Conservation (phyloP, 2,113 vertebrate species). For the Hippolais icterina region DNA sequence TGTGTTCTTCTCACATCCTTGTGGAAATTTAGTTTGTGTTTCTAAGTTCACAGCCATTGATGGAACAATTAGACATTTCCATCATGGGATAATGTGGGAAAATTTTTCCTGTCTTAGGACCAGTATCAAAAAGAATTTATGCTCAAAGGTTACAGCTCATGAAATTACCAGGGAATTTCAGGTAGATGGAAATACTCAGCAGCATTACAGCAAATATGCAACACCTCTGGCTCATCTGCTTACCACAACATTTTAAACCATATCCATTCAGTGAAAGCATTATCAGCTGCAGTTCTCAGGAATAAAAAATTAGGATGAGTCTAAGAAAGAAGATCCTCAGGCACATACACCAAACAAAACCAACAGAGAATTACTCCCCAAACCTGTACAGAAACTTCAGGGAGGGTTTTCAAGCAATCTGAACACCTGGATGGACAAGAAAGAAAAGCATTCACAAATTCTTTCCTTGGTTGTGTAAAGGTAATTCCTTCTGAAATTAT, state of each 20-base stretch:
- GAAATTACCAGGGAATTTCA: background rate
- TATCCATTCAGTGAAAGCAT: background rate
- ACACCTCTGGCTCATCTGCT: background rate
- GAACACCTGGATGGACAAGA: background rate
- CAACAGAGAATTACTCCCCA: background rate
- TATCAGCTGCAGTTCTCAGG: background rate
- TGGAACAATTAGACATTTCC: background rate
- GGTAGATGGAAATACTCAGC: background rate
- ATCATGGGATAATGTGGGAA: background rate
- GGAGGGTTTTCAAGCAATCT: background rate
- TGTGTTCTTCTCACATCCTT: background rate
- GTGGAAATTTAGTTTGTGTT: background rate
- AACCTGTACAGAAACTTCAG: background rate
- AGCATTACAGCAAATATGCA: background rate
- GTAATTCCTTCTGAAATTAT: background rate
- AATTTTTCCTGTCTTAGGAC: background rate
- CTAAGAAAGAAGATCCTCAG: background rate
- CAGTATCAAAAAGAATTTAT: background rate
- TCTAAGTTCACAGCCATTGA: background rate
- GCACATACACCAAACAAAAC: background rate
- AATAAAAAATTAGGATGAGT: background rate
- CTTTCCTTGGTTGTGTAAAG: background rate
- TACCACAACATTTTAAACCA: background rate
- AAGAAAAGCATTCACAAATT: background rate
- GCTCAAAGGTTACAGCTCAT: background rate